Conservation (phyloP, 2,888 invertebrate genomes). For the Eledone cirrhosa region DNA sequence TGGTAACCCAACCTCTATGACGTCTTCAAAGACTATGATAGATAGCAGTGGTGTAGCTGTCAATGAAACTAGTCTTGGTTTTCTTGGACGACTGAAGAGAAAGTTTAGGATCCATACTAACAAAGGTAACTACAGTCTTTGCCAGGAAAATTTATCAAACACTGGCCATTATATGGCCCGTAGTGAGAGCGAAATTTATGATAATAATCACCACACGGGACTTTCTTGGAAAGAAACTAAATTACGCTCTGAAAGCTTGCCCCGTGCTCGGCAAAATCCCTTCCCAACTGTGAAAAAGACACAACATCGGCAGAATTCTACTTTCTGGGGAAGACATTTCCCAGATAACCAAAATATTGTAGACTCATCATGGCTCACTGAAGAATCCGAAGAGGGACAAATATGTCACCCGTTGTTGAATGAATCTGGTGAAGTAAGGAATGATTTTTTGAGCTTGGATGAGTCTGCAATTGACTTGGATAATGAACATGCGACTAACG, state of each 20-base stretch:
- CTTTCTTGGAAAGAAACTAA: constrained; percentile 16
- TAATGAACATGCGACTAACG: not conserved
- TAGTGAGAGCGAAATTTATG: constrained; percentile 26
- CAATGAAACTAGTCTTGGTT: constrained; percentile 3
- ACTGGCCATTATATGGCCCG: constrained; percentile 14
- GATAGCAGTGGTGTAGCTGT: constrained; percentile 6
- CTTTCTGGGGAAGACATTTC: not conserved
- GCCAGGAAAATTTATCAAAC: constrained; percentile 8
- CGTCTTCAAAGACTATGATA: constrained; percentile 8
- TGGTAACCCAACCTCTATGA: not conserved
- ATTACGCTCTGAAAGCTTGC: constrained; percentile 18
- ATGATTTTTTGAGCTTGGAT: constrained; percentile 18
- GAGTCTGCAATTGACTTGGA: constrained; percentile 26
- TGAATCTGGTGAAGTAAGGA: constrained; percentile 4
- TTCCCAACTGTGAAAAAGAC: not conserved
- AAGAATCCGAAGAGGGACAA: not conserved
- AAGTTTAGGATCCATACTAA: constrained; percentile 4
- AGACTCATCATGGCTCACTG: constrained; percentile 8
- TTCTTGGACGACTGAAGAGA: constrained; percentile 15
- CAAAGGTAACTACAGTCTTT: constrained; percentile 22
- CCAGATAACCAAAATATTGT: constrained; percentile 9
- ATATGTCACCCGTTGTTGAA: not conserved
- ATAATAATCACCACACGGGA: not conserved
- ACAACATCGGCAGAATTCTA: constrained; percentile 3
- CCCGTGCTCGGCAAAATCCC: not conserved